Base-by-base conservation (phyloP, 2,888 invertebrate species). In the Zaprionus obscuricornis region DNA sequence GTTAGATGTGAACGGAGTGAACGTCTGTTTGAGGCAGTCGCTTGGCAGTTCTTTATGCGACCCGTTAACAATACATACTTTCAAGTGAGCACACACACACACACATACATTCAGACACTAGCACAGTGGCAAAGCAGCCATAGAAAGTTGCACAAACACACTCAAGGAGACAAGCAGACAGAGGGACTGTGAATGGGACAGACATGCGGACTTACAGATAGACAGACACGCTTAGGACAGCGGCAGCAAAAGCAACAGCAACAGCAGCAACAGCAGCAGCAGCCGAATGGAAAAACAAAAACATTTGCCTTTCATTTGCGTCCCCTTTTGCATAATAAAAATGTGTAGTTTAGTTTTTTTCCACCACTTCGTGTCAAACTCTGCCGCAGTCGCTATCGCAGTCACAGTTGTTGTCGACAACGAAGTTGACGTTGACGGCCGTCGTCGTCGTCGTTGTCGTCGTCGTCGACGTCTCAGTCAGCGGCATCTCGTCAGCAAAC, bases 291-390 rank as follows among this genome's bases (percentile, higher is more conserved):
- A 70, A 64, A 79, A 81, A 72, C 68, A 79, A 82, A 79, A 82
- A 82, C 83, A 83, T 82, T 83, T 82, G 81, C 81, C 77, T 82
- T 82, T 77, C 81, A 83, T 83, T 82, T 82, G 75, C 68, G 79
- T 79, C 73, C 83, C 74, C 77, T 83, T n/a, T 83, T 82, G 81
- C 83, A 83, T 82, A 83, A 79, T 82, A 82, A 82, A 82, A 83
- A 82, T 79, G 81, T 79, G 71, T 83, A 82, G 83, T 82, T 82
- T 79, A 70, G 68, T 83, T 60, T 64, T 66, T 52, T 59, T 40
- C 34, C 20, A 42, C 36, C 45, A 49, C 29, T 36, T 37, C 47
- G 27, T 27, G 52, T 14, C 27, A 14, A 49, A 20, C 29, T 43
- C 66, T 29, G 60, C 40, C 46, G 31, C 49, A 43, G 52, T 34